Base-by-base conservation (phyloP, 2,888 invertebrate species). In the Ornithoptera priamus region DNA sequence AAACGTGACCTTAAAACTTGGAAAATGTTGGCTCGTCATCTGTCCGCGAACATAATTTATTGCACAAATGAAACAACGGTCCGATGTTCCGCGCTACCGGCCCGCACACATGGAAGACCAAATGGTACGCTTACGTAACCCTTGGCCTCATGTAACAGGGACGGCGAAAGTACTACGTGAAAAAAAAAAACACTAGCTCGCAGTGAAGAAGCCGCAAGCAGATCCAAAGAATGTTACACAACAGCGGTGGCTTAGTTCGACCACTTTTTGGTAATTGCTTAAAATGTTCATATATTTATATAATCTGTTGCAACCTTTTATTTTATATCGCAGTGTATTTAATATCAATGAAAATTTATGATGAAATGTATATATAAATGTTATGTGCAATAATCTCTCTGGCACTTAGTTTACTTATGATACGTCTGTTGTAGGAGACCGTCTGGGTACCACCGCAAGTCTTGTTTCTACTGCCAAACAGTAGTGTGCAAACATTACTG, bases 131-230 rank as follows among this genome's bases (percentile, higher is more conserved):
- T 69, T 65, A 61, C 60, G 57, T 65, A 69, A 69, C 46, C 63
- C 10, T 30, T 5, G 30, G 8, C 22, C 36, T 65, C 61, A 69
- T 42, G 69, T 57, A 69, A 69, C 69, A 65, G 69, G 69, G 59
- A n/a, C 68, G 42, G 69, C 58, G 69, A 69, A 69, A 69, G 69
- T 62, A 58, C 57, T 36, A 62, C 50, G 62, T 57, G 50, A 69
- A 57, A 57, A 53, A 53, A 53, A 39, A 50, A 15, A 69, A 69
- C 12, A 39, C 39, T 15, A 22, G 42, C 62, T 18, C 30, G 10
- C 58, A 24, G 46, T 65, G 59, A 70, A 66, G 66, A 70, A 59
- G 66, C 66, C 50, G 59, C 68, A 46, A 63, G 50, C 22, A 42
- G 42, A 22, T 62, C 56, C 57, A 58, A 62, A 46, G 30, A 30